A percentile compares a stretch with the other conserved stretches of the same genome.
Conservation (phyloP, 2,888 invertebrate species). For the Operophtera brumata region DNA sequence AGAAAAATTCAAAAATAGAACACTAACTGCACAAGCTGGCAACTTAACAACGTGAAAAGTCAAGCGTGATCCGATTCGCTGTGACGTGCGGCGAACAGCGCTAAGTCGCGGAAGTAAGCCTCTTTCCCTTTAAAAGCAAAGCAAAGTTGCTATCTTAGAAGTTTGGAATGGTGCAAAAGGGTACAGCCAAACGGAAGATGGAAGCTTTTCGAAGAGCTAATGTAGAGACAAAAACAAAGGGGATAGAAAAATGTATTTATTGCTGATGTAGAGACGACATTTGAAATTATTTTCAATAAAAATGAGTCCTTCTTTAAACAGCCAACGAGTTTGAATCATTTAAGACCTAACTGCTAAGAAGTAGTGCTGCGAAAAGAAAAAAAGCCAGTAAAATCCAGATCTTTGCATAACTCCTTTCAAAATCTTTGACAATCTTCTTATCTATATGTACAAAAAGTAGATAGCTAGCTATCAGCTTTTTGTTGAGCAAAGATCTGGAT, state of each 20-base stretch:
- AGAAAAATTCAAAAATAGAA: constrained; percentile 2
- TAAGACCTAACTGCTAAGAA: too few relatives aligned
- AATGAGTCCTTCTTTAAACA: too few relatives aligned
- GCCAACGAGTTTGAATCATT: too few relatives aligned
- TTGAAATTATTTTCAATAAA: too few relatives aligned
- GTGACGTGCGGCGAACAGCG: constrained; percentile 19
- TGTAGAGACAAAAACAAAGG: not conserved
- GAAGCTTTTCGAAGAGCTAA: not conserved
- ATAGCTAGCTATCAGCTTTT: too few relatives aligned
- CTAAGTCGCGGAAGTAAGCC: constrained; percentile 37
- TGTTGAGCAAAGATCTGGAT: too few relatives aligned
- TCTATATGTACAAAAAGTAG: too few relatives aligned
- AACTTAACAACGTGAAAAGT: constrained; percentile 15
- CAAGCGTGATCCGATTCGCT: constrained; percentile 17
- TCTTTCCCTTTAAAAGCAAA: constrained; percentile 37
- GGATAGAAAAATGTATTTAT: not conserved
- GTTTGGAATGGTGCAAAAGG: constrained; percentile 18
- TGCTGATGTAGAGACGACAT: not conserved
- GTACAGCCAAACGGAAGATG: not conserved
- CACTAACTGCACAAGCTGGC: constrained; percentile 3
- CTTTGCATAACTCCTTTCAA: too few relatives aligned
- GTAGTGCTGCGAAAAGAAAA: too few relatives aligned
- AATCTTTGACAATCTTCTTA: too few relatives aligned
- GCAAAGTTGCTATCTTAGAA: constrained; percentile 27
- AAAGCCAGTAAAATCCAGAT: too few relatives aligned